phyloP scores from a whole-genome alignment of 2,888 invertebrate species.

The Dichetophora obliterata region DNA sequence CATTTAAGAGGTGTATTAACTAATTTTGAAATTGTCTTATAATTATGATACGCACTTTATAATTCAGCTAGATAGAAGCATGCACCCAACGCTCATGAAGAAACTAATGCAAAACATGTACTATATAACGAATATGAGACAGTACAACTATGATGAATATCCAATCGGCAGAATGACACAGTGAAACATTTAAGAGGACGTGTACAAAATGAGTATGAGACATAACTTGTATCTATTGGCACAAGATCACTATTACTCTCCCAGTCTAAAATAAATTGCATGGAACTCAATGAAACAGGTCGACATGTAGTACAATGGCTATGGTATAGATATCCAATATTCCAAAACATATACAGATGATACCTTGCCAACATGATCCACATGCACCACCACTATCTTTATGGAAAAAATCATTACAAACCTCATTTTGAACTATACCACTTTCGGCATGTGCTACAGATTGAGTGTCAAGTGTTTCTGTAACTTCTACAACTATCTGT shows the following conservation, averaged over 20 bases:
- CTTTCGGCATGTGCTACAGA: constrained; percentile 19
- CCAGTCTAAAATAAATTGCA: not conserved
- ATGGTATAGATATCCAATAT: not conserved
- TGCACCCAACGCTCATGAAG: constrained; percentile 24
- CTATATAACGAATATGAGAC: not conserved
- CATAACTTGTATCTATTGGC: constrained; percentile 1
- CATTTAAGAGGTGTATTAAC: too few relatives aligned
- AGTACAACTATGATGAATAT: not conserved
- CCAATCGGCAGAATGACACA: not conserved
- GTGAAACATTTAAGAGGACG: constrained; percentile 7
- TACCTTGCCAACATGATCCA: too few relatives aligned
- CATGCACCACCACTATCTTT: constrained; percentile 1
- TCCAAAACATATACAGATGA: not conserved
- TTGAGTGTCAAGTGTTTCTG: constrained; percentile 22
- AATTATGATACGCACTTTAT: too few relatives aligned
- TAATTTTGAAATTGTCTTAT: too few relatives aligned
- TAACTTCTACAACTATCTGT: not conserved
- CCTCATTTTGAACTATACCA: constrained; percentile 20
- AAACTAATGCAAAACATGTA: constrained; percentile 5
- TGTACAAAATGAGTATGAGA: constrained; percentile 14
- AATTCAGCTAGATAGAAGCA: not conserved
- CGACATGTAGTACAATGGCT: constrained; percentile 1
- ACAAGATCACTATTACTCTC: constrained; percentile 10
- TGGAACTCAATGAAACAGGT: not conserved
- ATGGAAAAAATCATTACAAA: constrained; percentile 25